Percentiles rank a stretch among this genome's conserved stretches.
Conservation (phyloP, 2,797 vertebrate genomes). For the Myiothlypis chrysogaster region DNA sequence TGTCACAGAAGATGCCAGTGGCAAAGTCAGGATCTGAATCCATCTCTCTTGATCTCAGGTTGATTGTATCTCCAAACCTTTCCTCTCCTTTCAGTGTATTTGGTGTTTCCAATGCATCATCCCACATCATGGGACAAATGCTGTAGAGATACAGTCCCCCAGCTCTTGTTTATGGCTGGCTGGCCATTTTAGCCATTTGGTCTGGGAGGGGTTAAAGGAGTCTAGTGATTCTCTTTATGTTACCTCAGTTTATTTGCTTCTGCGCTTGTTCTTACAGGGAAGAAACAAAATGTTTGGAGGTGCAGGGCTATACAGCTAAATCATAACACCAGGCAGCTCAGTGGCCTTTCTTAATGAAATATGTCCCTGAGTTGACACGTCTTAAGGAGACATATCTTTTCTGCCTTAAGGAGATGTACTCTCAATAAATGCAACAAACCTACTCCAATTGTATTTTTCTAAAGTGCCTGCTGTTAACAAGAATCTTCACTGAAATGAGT, state of each 20-base stretch:
- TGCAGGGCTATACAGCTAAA: neutral
- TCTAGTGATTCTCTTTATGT: neutral
- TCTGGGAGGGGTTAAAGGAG: neutral
- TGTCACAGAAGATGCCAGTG: neutral
- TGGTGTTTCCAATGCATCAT: fast-evolving
- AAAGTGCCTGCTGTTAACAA: neutral
- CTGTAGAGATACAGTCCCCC: neutral
- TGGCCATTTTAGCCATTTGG: neutral
- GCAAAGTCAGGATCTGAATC: neutral
- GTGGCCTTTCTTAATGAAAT: neutral
- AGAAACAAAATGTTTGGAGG: neutral
- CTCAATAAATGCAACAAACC: neutral
- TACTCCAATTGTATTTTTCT: neutral
- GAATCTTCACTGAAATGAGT: neutral
- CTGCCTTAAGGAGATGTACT: neutral
- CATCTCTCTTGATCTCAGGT: neutral
- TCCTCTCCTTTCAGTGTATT: neutral
- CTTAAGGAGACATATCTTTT: neutral
- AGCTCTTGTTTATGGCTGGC: neutral
- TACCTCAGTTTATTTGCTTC: neutral
- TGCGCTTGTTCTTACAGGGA: neutral
- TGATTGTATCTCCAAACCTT: neutral
- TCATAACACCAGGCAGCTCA: neutral
- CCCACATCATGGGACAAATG: neutral
- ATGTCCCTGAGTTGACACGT: neutral